A percentile compares a stretch with the other conserved stretches of the same genome.
phyloP scores from a whole-genome alignment of 2,113 vertebrate genomes.

The Zosterops lateralis region DNA sequence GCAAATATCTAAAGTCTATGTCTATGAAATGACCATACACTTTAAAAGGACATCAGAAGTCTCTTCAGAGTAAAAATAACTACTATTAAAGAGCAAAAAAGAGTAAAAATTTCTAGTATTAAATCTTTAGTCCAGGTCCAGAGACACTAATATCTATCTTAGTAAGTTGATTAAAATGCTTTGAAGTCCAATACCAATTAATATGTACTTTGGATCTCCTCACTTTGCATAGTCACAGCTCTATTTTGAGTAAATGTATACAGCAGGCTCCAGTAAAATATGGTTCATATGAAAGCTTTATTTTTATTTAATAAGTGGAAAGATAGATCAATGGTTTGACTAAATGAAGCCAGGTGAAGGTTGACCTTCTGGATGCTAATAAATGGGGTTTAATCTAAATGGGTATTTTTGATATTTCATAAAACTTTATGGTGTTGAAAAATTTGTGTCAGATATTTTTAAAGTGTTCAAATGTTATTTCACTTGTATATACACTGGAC shows the following conservation, averaged over 20 bases:
- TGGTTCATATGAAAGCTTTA: neutral
- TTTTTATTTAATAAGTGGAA: neutral
- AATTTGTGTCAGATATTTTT: neutral
- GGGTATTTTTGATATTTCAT: neutral
- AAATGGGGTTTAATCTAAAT: neutral
- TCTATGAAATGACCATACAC: neutral
- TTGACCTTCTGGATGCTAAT: neutral
- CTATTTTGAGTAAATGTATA: neutral
- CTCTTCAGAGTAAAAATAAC: neutral
- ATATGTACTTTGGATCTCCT: neutral
- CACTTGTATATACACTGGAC: rapidly evolving
- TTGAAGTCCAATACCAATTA: neutral
- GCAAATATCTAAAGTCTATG: neutral
- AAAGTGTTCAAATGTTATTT: neutral
- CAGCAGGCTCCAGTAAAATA: neutral
- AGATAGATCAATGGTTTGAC: neutral
- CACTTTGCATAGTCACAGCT: neutral
- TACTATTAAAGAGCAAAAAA: neutral
- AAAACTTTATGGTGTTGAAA: neutral
- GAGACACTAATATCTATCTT: neutral
- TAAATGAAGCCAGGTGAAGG: neutral
- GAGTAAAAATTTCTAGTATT: neutral
- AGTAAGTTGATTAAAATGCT: neutral
- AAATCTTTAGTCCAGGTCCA: neutral
- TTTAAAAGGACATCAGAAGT: neutral